Base-by-base conservation (phyloP, 2,888 invertebrate species). In the Atethmia centrago region DNA sequence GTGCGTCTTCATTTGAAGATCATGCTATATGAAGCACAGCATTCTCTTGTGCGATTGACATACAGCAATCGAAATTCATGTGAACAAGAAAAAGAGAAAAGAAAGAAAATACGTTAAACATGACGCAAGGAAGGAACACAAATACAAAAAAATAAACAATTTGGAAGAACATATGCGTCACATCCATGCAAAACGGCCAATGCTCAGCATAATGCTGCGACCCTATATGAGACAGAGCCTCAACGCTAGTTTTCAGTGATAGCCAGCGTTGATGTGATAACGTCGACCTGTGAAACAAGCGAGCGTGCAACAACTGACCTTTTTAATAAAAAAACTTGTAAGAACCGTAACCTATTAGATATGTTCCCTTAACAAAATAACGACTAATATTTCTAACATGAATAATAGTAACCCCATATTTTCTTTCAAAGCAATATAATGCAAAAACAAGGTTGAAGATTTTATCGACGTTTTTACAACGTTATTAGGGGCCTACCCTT, bases 391-490 rank as follows among this genome's bases (percentile, higher is more conserved):
- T 80, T 51, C 45, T 19, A 56, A 65, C 45, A 69, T 80, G 62
- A 78, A 75, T 75, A 80, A 65, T 47, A 80, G 65, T 47, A 42
- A 25, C 47, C 53, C 40, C 36, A 67, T 81, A 66, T 69, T 56
- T 68, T n/a, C n/a, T 47, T 77, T 71, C 51, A 68, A 47, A 49
- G 62, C 59, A 78, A 78, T 74, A 51, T 74, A 79, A 75, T 71
- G 63, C 66, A 79, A 63, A 79, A 79, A 79, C 66, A 83, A 79
- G 79, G 36, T 74, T 74, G 75, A 65, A 85, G 69, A 79, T 73
- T 86, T 81, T 79, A 85, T 86, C 83, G 86, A 85, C 71, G 70
- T 83, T 85, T 85, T 83, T 83, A 83, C 80, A 76, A 74, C 79
- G 66, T 81, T 86, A 85, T 86, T 86, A 86, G 69, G 79, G 79